A percentile compares a stretch with the other conserved stretches of the same genome.
Conservation (phyloP, 2,888 invertebrate genomes). For the Arctia plantaginis region DNA sequence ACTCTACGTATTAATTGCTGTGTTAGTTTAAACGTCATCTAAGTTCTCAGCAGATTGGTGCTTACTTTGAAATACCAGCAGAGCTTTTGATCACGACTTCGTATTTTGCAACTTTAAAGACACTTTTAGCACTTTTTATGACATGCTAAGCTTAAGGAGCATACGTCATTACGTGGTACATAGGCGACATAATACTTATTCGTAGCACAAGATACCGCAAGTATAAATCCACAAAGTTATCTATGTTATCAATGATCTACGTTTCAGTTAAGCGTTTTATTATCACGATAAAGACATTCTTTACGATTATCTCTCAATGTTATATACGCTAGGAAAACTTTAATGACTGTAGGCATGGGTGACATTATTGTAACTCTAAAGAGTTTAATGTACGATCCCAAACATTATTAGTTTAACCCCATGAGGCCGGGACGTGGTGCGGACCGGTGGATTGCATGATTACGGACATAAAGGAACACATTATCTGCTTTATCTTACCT, state of each 20-base stretch:
- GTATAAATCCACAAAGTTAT: conserved; percentile 52
- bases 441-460: conserved; percentile 62
- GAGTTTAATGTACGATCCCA: conserved; percentile 22
- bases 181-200: conserved; percentile 11
- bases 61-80: background rate
- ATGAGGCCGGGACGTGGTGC: conserved; percentile 64
- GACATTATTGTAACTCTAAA: conserved; percentile 33
- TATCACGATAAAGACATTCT: conserved; percentile 62
- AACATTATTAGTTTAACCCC: conserved; percentile 58
- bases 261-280: conserved; percentile 57
- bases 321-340: conserved; percentile 51
- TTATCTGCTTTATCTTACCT: conserved; percentile 83
- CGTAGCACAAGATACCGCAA: conserved; percentile 36
- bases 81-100: background rate
- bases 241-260: conserved; percentile 56
- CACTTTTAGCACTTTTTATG: conserved; percentile 16
- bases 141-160: conserved; percentile 4
- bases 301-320: conserved; percentile 59
- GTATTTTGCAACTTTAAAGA: conserved; percentile 4
- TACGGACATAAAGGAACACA: conserved; percentile 78
- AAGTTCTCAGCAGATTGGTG: background rate
- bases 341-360: conserved; percentile 40
- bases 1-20: background rate
- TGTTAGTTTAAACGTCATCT: background rate
- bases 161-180: conserved; percentile 9